Evolutionary conservation across 2,797 vertebrate genomes (phyloP), one percentile per base, ranked within the genome.

Genomic region (Aotus griseimembra): DNA sequence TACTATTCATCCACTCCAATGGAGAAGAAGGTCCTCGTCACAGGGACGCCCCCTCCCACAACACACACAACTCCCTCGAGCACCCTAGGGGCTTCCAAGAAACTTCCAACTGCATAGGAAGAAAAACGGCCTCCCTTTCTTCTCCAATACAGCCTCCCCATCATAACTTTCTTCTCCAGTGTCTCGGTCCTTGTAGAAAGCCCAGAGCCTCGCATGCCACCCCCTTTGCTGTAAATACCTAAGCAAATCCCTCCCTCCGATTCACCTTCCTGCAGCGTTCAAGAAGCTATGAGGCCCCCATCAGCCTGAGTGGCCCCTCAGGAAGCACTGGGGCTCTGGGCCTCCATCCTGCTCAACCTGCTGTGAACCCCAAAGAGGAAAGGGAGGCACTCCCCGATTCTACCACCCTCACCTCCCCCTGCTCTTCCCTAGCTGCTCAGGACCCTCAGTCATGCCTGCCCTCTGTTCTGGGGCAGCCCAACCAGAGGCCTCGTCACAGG

Each of bases 91-190:
- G 36, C 73, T 85, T 50, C 70, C 80, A 4, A 80, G 64, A 86
- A 50, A 79, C 13, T 24, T 5, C 55, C 7, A 26, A 19, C 41
- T n/a, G 28, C 73, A 79, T 9, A n/a, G 52, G 55, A 44, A 90
- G 72, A 72, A 70, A 93, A 75, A 39, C 19, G 24, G 44, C 22
- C 36, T 50, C 39, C 30, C 22, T 55, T 39, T 50, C 52, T 94
- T 50, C 1, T 5, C 1, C 1, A 39, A 82, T 20, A 46, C 41
- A 41, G n/a, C 52, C 70, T 67, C 4, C 0, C 15, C 8, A 2
- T 33, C 64, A 67, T n/a, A n/a, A 67, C 64, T 67, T 48, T 17
- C 75, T 91, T 84, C 86, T 4, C 5, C 5, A 15, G 36, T 3
- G 10, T 4, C 33, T n/a, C 1, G 9, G 46, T 48, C 36, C 79